Conservation (phyloP, 2,888 invertebrate genomes). For the Trilocha varians region DNA sequence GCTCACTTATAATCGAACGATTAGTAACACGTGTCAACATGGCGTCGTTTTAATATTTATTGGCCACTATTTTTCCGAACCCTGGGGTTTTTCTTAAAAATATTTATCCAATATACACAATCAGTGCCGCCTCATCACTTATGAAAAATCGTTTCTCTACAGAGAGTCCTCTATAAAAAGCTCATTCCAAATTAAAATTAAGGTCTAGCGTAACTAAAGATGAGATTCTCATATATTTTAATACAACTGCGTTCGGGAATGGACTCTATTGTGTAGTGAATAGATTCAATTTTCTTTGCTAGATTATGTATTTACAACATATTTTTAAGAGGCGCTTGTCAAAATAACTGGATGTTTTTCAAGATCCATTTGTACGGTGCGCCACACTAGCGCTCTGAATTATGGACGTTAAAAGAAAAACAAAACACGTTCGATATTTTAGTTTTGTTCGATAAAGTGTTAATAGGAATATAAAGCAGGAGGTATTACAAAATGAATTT, state of each 20-base stretch:
- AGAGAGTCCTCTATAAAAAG: slow-evolving; percentile 66
- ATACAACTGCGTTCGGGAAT: slow-evolving; percentile 19
- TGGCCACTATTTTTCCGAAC: slow-evolving; percentile 46
- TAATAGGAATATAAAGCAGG: slow-evolving; percentile 40
- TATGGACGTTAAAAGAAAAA: slow-evolving; percentile 58
- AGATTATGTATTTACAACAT: slow-evolving; percentile 35
- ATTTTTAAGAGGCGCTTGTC: slow-evolving; percentile 41
- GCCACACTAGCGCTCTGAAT: slow-evolving; percentile 50
- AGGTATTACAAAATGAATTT: slow-evolving; percentile 18
- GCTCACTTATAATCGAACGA: slow-evolving; percentile 48
- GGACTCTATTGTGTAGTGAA: slow-evolving; percentile 18
- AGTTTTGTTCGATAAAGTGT: slow-evolving; percentile 46
- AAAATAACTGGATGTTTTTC: slow-evolving; percentile 69
- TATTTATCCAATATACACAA: slow-evolving; percentile 67
- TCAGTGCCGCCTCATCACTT: slow-evolving; percentile 70
- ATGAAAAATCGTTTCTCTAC: slow-evolving; percentile 69
- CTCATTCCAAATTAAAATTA: slow-evolving; percentile 72
- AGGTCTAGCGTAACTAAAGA: slow-evolving; percentile 61
- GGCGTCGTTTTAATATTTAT: slow-evolving; percentile 54
- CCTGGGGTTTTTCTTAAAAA: slow-evolving; percentile 56
- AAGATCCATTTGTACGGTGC: slow-evolving; percentile 61
- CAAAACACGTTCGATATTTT: slow-evolving; percentile 58
- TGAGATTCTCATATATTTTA: slow-evolving; percentile 41
- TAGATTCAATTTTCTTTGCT: slow-evolving; percentile 25
- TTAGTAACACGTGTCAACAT: slow-evolving; percentile 64